phyloP scores from a whole-genome alignment of 2,797 vertebrate genomes.

The Cetoscarus ocellatus region DNA sequence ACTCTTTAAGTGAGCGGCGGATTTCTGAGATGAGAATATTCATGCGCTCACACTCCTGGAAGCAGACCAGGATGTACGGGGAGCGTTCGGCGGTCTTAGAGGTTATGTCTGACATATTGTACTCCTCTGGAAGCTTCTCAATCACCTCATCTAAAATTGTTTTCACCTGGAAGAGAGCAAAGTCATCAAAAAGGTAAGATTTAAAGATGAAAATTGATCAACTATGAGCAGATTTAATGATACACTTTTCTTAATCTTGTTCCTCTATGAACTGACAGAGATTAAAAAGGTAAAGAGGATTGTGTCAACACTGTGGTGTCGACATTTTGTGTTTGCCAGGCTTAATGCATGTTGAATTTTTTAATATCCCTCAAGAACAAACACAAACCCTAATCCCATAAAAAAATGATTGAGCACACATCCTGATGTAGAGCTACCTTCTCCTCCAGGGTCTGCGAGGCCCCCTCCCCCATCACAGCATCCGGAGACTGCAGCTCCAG shows the following conservation, averaged over 20 bases:
- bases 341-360: background rate
- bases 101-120: slow-evolving; percentile 87
- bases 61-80: slow-evolving; percentile 86
- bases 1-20: slow-evolving; percentile 84
- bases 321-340: background rate
- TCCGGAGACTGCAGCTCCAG: slow-evolving; percentile 88
- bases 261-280: background rate
- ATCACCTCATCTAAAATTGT: slow-evolving; percentile 81
- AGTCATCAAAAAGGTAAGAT: background rate
- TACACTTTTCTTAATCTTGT: background rate
- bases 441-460: slow-evolving; percentile 85
- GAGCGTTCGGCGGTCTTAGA: slow-evolving; percentile 84
- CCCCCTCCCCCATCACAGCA: slow-evolving; percentile 82
- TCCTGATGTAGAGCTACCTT: slow-evolving; percentile 72
- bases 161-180: slow-evolving; percentile 79
- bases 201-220: background rate
- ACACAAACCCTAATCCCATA: background rate
- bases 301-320: background rate
- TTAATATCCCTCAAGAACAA: background rate
- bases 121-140: slow-evolving; percentile 86
- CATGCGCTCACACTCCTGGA: slow-evolving; percentile 89
- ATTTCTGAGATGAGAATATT: slow-evolving; percentile 82
- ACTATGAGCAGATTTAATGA: background rate
- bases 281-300: background rate
- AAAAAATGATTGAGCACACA: background rate